phyloP scores from a whole-genome alignment of 1,140 invertebrate species.

The Bombus balteatus region DNA sequence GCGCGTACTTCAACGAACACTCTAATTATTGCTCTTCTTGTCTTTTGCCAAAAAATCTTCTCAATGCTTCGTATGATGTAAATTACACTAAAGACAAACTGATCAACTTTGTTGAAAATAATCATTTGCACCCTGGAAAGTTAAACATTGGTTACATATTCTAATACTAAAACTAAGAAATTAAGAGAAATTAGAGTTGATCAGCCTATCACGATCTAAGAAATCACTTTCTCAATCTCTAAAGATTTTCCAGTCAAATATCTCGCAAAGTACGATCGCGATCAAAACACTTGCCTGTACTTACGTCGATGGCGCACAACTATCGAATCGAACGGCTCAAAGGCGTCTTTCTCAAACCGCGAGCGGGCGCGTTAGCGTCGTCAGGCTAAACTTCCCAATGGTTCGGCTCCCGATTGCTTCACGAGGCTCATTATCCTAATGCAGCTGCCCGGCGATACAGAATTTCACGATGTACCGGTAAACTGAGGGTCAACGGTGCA shows the following conservation, averaged over 20 bases:
- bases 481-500: conserved; percentile 56
- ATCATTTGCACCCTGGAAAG: too few relatives aligned
- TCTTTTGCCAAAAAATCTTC: too few relatives aligned
- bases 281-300: neutral
- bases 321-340: conserved; percentile 46
- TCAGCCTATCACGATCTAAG: too few relatives aligned
- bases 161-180: too few relatives aligned
- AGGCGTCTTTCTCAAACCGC: neutral
- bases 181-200: neutral
- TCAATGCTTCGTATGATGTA: too few relatives aligned
- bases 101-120: too few relatives aligned
- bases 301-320: neutral
- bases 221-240: neutral
- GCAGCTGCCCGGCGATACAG: conserved; percentile 57
- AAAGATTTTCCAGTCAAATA: neutral
- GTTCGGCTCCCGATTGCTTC: conserved; percentile 29
- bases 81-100: too few relatives aligned
- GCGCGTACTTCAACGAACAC: too few relatives aligned
- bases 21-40: too few relatives aligned
- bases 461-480: conserved; percentile 55
- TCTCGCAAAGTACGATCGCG: neutral
- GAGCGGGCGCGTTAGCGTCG: conserved; percentile 14
- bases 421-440: conserved; percentile 70
- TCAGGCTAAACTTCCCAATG: neutral
- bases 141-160: too few relatives aligned